Percentiles rank a stretch among this genome's conserved stretches.
phyloP scores from a whole-genome alignment of 2,797 vertebrate species.

The Rhyacichthys aspro region DNA sequence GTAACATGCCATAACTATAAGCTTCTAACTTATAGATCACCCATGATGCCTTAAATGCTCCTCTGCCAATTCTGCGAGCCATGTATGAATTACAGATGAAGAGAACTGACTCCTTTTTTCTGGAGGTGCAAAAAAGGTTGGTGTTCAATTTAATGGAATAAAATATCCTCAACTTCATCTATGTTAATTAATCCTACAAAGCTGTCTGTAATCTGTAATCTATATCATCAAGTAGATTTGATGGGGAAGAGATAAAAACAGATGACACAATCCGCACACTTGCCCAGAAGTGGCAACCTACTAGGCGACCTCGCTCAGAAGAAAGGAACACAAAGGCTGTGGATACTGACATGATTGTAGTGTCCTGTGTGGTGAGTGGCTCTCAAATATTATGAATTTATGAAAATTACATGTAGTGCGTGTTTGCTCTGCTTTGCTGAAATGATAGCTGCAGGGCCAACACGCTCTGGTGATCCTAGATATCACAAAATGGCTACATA shows the following conservation, averaged over 20 bases:
- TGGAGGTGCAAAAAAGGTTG: slow-evolving; percentile 96
- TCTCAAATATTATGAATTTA: neutral
- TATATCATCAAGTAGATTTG: slow-evolving; percentile 81
- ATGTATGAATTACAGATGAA: slow-evolving; percentile 98
- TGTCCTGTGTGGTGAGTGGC: slow-evolving; percentile 87
- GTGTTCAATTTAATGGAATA: slow-evolving; percentile 15
- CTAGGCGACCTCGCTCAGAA: slow-evolving; percentile 82
- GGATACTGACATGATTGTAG: slow-evolving; percentile 95
- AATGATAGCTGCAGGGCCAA: no score
- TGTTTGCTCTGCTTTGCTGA: neutral
- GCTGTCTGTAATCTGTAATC: neutral
- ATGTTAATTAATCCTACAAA: slow-evolving; percentile 2
- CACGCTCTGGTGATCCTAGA: no score
- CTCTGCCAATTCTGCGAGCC: slow-evolving; percentile 93
- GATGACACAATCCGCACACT: slow-evolving; percentile 93
- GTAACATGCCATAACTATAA: neutral
- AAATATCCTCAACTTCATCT: neutral
- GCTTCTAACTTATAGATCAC: slow-evolving; percentile 83
- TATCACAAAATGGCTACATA: no score
- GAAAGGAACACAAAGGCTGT: slow-evolving; percentile 91
- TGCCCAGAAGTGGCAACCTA: slow-evolving; percentile 95
- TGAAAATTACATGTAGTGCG: no score
- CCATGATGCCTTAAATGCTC: slow-evolving; percentile 93
- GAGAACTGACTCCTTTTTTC: slow-evolving; percentile 93
- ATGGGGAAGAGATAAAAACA: slow-evolving; percentile 91